Evolutionary conservation across 2,797 vertebrate genomes (phyloP).

Genomic region (Emys orbicularis): DNA sequence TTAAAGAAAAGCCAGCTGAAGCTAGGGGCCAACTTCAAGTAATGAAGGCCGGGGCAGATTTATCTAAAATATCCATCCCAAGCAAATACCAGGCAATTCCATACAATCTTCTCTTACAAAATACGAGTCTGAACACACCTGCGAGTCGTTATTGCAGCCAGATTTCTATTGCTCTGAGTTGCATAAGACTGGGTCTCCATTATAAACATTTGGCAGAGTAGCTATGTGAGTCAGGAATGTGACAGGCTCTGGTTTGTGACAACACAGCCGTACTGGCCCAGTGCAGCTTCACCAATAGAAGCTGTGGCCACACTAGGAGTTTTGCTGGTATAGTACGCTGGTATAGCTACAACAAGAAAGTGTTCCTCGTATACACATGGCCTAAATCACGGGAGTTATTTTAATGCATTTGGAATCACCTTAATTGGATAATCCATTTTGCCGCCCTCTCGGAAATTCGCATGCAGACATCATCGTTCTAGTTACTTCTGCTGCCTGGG

Average conservation of each 20-base stretch:
- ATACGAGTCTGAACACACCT: no score
- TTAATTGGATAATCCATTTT: not conserved
- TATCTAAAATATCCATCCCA: slow-evolving; percentile 70
- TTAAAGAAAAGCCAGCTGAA: not conserved
- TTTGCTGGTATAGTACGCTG: no score
- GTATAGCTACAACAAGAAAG: no score
- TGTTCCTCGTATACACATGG: no score
- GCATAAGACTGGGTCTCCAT: not conserved
- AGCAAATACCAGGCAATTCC: slow-evolving; percentile 51
- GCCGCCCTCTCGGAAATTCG: not conserved
- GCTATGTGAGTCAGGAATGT: no score
- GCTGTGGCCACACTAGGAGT: no score
- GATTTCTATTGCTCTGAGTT: not conserved
- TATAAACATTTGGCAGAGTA: no score
- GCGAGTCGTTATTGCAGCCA: not conserved
- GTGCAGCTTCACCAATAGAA: no score
- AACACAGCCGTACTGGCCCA: no score
- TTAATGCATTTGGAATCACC: not conserved
- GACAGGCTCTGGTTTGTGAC: no score
- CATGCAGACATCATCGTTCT: not conserved
- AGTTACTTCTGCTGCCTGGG: not conserved
- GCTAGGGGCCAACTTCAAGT: not conserved
- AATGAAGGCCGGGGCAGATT: slow-evolving; percentile 68
- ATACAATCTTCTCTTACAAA: no score
- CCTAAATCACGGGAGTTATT: not conserved